Percentiles rank a stretch among this genome's conserved stretches.
phyloP scores from a whole-genome alignment of 2,797 vertebrate species.

The Bufotes viridis region DNA sequence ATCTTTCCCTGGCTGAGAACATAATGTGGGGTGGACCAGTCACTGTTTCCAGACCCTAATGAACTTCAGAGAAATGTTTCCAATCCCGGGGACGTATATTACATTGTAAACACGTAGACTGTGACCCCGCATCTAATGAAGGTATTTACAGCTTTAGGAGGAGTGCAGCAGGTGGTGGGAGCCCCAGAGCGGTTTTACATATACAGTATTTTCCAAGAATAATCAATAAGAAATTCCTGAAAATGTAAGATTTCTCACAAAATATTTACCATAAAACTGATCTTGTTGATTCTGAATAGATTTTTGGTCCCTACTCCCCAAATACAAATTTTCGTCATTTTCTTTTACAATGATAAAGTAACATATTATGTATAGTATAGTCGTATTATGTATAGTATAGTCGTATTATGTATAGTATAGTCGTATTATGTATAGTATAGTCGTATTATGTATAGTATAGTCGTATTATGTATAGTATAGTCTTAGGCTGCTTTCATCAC shows the following conservation, averaged over 20 bases:
- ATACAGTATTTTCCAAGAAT: constrained; percentile 19
- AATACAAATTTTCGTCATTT: too few species aligned
- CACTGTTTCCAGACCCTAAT: background rate
- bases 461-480: too few species aligned
- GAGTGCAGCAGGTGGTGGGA: constrained; percentile 11
- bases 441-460: too few species aligned
- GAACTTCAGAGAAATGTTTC: constrained; percentile 23
- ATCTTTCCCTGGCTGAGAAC: constrained; percentile 4
- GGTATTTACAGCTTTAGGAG: constrained; percentile 11
- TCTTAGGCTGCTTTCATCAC: too few species aligned
- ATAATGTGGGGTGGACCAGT: background rate
- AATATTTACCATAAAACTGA: too few species aligned
- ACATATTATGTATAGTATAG: too few species aligned
- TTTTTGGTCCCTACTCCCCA: too few species aligned
- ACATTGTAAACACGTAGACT: constrained; percentile 26
- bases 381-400: too few species aligned
- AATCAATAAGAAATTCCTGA: constrained; percentile 1
- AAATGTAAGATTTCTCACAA: background rate
- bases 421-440: too few species aligned
- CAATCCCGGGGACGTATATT: constrained; percentile 15
- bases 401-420: too few species aligned
- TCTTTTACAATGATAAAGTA: too few species aligned
- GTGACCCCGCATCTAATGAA: constrained; percentile 37
- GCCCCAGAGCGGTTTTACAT: background rate
- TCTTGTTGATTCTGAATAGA: too few species aligned